Base-by-base conservation (phyloP, 2,113 vertebrate species). In the Platycercus adscitus region DNA sequence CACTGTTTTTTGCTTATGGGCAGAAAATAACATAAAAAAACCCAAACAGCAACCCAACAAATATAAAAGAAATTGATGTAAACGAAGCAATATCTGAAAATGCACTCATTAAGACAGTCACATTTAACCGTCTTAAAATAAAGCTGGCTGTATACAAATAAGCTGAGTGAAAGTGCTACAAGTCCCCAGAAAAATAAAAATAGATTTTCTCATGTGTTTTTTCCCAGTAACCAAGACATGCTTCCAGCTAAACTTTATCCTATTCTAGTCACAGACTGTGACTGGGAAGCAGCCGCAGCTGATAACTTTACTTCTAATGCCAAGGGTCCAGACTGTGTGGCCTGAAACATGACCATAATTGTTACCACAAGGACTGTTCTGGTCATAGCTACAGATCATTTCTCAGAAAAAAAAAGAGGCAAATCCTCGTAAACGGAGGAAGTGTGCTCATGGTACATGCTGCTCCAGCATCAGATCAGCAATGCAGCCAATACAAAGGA, bases 371-470 rank as follows among this genome's bases (percentile, higher is more conserved):
- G 60, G 37, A 80, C 2, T 65, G 39, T 94, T 71, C 55, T 86
- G 56, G 19, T 69, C 28, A 58, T 31, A 56, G 39, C 31, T 61
- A 58, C 14, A n/a, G 13, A 44, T 15, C 3, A 56, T 23, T 12
- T 43, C 10, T 77, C 52, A 76, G 49, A 31, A 71, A 81, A 81
- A 81, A 85, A 37, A 35, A 56, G 7, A 6, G 1, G 4, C 56
- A 58, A 86, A 60, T 19, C 20, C 17, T 50, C 21, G 10, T 25
- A 76, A 82, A 89, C 20, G 3, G 39, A 72, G 21, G 8, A 87
- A 76, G 2, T 1, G 1, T 79, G 23, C 3, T 56, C 4, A 0
- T 24, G 31, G 7, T 23, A 26, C 4, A 3, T 13, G 8, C 3
- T 83, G 37, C 28, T 81, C 21, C 55, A 75, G 4, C 13, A 33